A percentile compares a stretch with the other conserved stretches of the same genome.
phyloP scores from a whole-genome alignment of 2,888 invertebrate genomes.

The Endomychus coccineus region DNA sequence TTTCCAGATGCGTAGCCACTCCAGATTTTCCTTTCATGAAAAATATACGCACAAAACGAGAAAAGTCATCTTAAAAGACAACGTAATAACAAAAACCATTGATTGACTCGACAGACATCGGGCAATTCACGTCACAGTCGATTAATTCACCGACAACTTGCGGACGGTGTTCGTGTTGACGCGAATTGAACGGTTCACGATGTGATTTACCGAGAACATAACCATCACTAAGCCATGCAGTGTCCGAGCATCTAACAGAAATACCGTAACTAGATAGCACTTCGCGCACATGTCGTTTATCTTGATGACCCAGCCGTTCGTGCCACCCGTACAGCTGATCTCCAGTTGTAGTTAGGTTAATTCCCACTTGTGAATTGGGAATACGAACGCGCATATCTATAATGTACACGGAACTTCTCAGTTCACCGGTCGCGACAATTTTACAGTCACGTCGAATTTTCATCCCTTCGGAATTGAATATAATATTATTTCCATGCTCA shows the following conservation, averaged over 20 bases:
- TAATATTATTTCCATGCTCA: conserved; percentile 16
- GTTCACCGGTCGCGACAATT: conserved; percentile 18
- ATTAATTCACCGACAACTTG: conserved; percentile 21
- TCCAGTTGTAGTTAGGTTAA: conserved; percentile 20
- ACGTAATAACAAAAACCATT: conserved; percentile 23
- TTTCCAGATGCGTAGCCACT: conserved; percentile 17
- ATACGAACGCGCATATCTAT: conserved; percentile 20
- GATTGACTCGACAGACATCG: conserved; percentile 22
- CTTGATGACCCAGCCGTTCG: conserved; percentile 23
- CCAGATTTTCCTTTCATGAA: conserved; percentile 22
- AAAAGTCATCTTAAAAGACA: conserved; percentile 22
- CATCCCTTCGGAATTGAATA: conserved; percentile 18
- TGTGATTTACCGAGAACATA: conserved; percentile 16
- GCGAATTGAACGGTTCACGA: conserved; percentile 14
- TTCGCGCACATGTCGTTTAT: conserved; percentile 25
- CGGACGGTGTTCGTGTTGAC: conserved; percentile 16
- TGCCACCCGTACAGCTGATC: conserved; percentile 24
- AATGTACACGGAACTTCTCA: conserved; percentile 17
- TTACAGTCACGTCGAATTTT: conserved; percentile 15
- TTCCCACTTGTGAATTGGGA: conserved; percentile 14
- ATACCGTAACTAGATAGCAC: conserved; percentile 20
- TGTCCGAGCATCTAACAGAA: conserved; percentile 18
- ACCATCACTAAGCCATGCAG: conserved; percentile 16
- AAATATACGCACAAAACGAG: conserved; percentile 20
- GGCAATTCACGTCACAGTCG: conserved; percentile 24